These are phyloP conservation scores for Phaonia tiefii DNA, from an alignment of 2,888 invertebrate species.

Conservation along the genomic window DNA sequence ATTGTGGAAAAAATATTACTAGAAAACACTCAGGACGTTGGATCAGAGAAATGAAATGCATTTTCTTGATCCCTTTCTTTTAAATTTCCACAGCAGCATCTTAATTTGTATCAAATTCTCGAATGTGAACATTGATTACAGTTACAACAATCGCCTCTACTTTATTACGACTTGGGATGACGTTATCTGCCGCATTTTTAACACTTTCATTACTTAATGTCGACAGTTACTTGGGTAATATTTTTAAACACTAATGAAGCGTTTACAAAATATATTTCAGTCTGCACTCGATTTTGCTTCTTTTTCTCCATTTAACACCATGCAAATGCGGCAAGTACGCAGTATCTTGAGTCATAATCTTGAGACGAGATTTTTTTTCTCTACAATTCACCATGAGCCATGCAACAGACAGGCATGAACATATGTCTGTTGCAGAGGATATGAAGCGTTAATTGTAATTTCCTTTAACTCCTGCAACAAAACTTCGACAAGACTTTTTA, in stretches of 20 bases:
- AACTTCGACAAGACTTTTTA: not conserved
- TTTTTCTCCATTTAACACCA: not conserved
- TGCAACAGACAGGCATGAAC: too few species aligned
- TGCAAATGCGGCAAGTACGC: too few species aligned
- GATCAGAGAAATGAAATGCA: too few species aligned
- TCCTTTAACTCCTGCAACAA: constrained; percentile 48
- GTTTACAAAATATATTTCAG: constrained; percentile 43
- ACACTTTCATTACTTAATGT: constrained; percentile 66
- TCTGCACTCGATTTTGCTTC: constrained; percentile 22
- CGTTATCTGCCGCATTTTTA: constrained; percentile 64
- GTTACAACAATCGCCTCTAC: too few species aligned
- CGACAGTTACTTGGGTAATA: constrained; percentile 55
- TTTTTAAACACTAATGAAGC: constrained; percentile 57
- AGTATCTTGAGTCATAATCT: not conserved
- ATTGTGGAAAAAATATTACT: too few species aligned
- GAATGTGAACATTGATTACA: too few species aligned
- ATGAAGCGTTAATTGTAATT: constrained; percentile 60
- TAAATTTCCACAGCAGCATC: too few species aligned
- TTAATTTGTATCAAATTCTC: too few species aligned
- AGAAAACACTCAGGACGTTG: too few species aligned
- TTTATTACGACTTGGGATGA: constrained; percentile 28
- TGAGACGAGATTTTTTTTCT: constrained; percentile 9
- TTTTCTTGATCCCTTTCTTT: too few species aligned
- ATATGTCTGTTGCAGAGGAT: constrained; percentile 39
- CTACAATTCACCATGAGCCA: too few species aligned